Evolutionary conservation across 1,140 invertebrate genomes (phyloP).

Genomic region (Drosophila nigrodunni): DNA sequence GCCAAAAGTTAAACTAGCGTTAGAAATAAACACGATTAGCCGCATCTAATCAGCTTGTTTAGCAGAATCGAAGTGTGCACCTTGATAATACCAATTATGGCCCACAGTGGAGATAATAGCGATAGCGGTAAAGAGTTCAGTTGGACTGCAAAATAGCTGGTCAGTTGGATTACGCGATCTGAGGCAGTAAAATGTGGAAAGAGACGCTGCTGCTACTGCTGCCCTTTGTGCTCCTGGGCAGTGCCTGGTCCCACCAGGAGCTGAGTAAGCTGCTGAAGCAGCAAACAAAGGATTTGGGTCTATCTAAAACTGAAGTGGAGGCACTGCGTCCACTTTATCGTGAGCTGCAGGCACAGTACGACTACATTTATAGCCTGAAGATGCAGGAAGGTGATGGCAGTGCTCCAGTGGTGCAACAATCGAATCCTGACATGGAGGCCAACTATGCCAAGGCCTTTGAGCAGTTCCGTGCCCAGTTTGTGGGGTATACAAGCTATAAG

Average conservation of each 20-base stretch:
- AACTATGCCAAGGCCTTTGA: constrained; percentile 46
- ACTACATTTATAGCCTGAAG: constrained; percentile 55
- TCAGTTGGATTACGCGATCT: constrained; percentile 45
- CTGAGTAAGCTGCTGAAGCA: constrained; percentile 52
- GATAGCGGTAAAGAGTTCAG: constrained; percentile 25
- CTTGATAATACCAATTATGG: constrained; percentile 55
- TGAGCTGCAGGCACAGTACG: constrained; percentile 67
- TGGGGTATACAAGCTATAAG: constrained; percentile 35
- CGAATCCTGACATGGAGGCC: constrained; percentile 25
- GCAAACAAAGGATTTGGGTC: constrained; percentile 47
- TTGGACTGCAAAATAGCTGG: constrained; percentile 8
- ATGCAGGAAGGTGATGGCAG: constrained; percentile 61
- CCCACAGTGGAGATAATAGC: constrained; percentile 24
- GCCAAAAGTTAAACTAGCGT: constrained; percentile 8
- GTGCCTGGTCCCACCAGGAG: constrained; percentile 43
- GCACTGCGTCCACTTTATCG: constrained; percentile 63
- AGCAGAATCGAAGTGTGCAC: constrained; percentile 61
- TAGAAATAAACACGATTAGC: constrained; percentile 60
- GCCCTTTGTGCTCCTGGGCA: constrained; percentile 19
- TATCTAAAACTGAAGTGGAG: constrained; percentile 59
- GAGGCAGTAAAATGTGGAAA: constrained; percentile 42
- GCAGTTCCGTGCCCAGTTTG: constrained; percentile 51
- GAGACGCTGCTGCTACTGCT: constrained; percentile 37
- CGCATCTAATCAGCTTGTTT: constrained; percentile 55
- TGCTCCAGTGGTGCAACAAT: neutral